Percentiles rank a stretch among this genome's conserved stretches.
These are phyloP conservation scores for Monopterus albus DNA, from an alignment of 2,113 vertebrate species.

Conservation along the genomic window DNA sequence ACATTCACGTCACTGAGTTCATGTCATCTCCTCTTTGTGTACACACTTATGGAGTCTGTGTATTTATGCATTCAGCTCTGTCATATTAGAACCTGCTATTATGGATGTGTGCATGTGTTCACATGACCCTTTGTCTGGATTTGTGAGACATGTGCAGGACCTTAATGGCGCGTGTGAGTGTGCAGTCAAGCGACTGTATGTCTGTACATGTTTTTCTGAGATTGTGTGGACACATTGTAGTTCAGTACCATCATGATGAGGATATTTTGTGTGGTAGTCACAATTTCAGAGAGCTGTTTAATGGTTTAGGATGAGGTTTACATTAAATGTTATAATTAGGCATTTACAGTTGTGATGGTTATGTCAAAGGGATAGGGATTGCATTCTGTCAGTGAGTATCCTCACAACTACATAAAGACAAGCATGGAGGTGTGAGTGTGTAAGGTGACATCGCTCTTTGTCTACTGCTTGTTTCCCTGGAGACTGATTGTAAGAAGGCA, in stretches of 20 bases:
- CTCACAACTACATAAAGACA: too few relatives aligned
- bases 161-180: slow-evolving; percentile 68
- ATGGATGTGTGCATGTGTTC: slow-evolving; percentile 59
- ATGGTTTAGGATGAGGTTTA: too few relatives aligned
- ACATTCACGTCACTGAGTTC: slow-evolving; percentile 41
- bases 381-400: too few relatives aligned
- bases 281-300: too few relatives aligned
- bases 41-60: slow-evolving; percentile 26
- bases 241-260: too few relatives aligned
- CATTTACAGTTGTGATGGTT: too few relatives aligned
- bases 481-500: slow-evolving; percentile 75
- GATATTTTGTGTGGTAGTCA: too few relatives aligned
- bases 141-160: slow-evolving; percentile 74
- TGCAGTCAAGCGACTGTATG: slow-evolving; percentile 64
- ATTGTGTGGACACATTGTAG: too few relatives aligned
- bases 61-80: slow-evolving; percentile 13
- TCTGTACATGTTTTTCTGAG: too few relatives aligned
- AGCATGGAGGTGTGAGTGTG: slow-evolving; percentile 41
- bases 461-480: slow-evolving; percentile 76
- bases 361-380: too few relatives aligned
- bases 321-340: too few relatives aligned
- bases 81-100: slow-evolving; percentile 43
- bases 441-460: slow-evolving; percentile 65
- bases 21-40: slow-evolving; percentile 31
- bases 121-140: slow-evolving; percentile 59